Evolutionary conservation across 2,888 invertebrate genomes (phyloP).

Genomic region (Dasysyrphus tricinctus): DNA sequence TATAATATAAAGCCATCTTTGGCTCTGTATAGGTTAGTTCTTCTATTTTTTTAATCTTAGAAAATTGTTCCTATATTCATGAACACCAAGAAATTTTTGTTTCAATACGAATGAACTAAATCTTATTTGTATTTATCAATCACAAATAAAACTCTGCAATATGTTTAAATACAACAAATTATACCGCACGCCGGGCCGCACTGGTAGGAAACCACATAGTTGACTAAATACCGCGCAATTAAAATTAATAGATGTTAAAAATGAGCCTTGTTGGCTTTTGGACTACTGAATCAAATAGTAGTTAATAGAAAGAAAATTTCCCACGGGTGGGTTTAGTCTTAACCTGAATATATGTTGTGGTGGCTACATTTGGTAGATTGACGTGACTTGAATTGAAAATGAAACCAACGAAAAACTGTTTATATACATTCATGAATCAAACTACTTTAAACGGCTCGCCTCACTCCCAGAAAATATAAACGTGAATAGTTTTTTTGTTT

Average conservation of each 20-base stretch:
- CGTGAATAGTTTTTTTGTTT: not conserved
- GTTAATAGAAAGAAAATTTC: constrained; percentile 1
- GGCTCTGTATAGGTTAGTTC: no score
- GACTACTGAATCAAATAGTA: not conserved
- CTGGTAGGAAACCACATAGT: not conserved
- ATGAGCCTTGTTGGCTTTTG: not conserved
- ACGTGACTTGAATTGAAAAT: constrained; percentile 4
- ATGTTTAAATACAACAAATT: not conserved
- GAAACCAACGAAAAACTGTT: not conserved
- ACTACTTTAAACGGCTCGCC: not conserved
- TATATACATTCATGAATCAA: not conserved
- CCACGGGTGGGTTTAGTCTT: constrained; percentile 18
- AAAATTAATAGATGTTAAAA: not conserved
- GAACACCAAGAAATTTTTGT: no score
- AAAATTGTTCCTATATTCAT: no score
- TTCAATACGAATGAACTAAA: no score
- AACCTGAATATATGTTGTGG: not conserved
- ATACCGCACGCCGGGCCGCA: rapidly evolving
- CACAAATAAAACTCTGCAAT: not conserved
- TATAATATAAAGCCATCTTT: no score
- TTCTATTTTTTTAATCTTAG: no score
- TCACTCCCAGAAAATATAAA: not conserved
- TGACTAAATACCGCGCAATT: not conserved
- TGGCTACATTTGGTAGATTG: not conserved
- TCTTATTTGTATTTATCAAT: not conserved